phyloP scores from a whole-genome alignment of 2,888 invertebrate species.

The Cheiracanthium punctorium region DNA sequence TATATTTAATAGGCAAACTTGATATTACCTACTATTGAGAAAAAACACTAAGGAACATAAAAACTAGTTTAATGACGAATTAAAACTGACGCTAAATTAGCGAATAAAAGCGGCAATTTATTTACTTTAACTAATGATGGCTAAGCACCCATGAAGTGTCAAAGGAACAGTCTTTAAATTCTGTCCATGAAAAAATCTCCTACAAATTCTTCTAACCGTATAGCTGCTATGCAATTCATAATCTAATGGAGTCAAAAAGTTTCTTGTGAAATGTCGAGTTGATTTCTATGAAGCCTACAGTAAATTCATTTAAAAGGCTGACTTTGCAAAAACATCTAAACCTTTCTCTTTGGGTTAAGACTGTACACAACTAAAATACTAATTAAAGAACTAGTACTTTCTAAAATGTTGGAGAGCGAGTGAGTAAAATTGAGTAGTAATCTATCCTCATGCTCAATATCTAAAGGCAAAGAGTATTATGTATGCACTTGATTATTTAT shows the following conservation, averaged over 20 bases:
- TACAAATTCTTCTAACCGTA: conserved; percentile 40
- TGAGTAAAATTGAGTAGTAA: conserved; percentile 60
- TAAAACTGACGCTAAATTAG: too few species aligned
- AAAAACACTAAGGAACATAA: too few species aligned
- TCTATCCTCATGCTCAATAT: conserved; percentile 60
- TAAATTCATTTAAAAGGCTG: conserved; percentile 65
- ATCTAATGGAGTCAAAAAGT: conserved; percentile 52
- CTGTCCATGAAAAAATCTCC: conserved; percentile 43
- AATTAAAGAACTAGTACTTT: conserved; percentile 47
- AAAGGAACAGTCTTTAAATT: conserved; percentile 45
- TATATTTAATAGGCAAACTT: too few species aligned
- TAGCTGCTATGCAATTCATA: conserved; percentile 49
- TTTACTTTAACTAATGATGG: conserved; percentile 19
- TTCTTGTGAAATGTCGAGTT: conserved; percentile 32
- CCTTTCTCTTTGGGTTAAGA: conserved; percentile 56
- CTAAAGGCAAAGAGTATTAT: conserved; percentile 67
- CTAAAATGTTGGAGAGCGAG: conserved; percentile 59
- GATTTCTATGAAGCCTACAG: conserved; percentile 58
- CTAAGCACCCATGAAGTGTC: conserved; percentile 49
- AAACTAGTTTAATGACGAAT: too few species aligned
- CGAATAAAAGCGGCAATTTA: conserved; percentile 51
- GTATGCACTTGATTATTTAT: conserved; percentile 62
- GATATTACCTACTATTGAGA: too few species aligned
- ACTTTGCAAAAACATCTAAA: conserved; percentile 60
- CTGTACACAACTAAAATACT: conserved; percentile 54